Evolutionary conservation across 2,888 invertebrate species (phyloP).

Genomic region (Melitaea athalia): DNA sequence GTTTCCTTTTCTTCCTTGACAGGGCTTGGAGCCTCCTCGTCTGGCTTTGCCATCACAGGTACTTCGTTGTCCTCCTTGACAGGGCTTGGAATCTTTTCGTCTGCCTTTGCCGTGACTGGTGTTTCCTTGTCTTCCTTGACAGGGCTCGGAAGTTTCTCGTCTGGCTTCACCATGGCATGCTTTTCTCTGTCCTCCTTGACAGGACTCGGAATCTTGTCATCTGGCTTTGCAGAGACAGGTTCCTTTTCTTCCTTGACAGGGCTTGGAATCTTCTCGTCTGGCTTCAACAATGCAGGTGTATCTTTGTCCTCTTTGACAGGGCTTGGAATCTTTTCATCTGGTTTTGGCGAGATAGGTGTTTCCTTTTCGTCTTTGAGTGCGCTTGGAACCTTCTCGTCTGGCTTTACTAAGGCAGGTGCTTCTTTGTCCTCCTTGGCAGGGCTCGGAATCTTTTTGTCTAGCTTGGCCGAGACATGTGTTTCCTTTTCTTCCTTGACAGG

Average conservation of each 20-base stretch:
- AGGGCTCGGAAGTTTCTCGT: neutral
- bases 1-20: neutral
- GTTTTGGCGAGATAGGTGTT: neutral
- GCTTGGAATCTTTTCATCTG: conserved; percentile 1
- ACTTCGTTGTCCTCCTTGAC: neutral
- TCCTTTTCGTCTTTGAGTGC: neutral
- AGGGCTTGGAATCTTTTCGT: too few species aligned
- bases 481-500: too few species aligned
- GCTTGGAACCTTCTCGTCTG: neutral
- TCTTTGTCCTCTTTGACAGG: conserved; percentile 15
- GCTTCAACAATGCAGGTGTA: neutral
- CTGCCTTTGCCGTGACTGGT: too few species aligned
- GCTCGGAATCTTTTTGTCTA: too few species aligned
- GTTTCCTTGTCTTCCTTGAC: neutral
- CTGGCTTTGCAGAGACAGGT: neutral
- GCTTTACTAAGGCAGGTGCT: too few species aligned
- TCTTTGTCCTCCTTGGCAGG: too few species aligned
- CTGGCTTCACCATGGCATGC: conserved; percentile 18
- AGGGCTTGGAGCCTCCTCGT: neutral
- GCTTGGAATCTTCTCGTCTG: neutral
- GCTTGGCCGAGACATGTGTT: too few species aligned
- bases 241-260: conserved; percentile 2
- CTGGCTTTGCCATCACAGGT: neutral
- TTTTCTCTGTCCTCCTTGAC: neutral
- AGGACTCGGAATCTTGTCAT: conserved; percentile 5